phyloP scores from a whole-genome alignment of 37 sponge, comb jelly and placozoan species.

The Ianthella basta region DNA sequence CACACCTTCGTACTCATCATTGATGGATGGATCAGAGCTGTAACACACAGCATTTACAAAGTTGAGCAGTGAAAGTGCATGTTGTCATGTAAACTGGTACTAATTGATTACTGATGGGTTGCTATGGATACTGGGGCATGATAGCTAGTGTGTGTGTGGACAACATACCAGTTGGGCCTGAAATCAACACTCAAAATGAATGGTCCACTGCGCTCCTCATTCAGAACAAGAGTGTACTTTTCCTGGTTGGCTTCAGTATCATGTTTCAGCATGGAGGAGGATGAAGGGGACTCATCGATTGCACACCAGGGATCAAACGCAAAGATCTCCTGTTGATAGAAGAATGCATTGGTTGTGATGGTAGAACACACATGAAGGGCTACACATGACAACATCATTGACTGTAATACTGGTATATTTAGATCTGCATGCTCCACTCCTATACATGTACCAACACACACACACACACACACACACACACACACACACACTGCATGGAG shows the following conservation, averaged over 20 bases:
- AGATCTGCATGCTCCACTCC: too few species aligned
- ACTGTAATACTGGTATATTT: too few species aligned
- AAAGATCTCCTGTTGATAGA: conserved; percentile 3
- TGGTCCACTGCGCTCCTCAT: conserved; percentile 27
- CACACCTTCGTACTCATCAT: background rate
- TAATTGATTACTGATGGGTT: too few species aligned
- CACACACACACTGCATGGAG: too few species aligned
- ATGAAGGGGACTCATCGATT: background rate
- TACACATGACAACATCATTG: too few species aligned
- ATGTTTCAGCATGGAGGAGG: background rate
- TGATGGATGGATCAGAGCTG: conserved; percentile 4
- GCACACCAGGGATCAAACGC: conserved; percentile 11
- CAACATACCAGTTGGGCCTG: conserved; percentile 18
- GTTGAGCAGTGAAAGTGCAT: too few species aligned
- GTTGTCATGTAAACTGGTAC: too few species aligned
- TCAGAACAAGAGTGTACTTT: conserved; percentile 18
- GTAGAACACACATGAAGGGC: background rate
- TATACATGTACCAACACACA: too few species aligned
- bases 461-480: too few species aligned
- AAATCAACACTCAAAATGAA: background rate
- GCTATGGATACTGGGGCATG: too few species aligned
- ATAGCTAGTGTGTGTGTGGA: too few species aligned
- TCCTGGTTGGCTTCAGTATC: background rate
- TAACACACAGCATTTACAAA: too few species aligned
- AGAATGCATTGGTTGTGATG: background rate